These are phyloP conservation scores for Passer domesticus DNA, from an alignment of 2,113 vertebrate species.

Conservation along the genomic window DNA sequence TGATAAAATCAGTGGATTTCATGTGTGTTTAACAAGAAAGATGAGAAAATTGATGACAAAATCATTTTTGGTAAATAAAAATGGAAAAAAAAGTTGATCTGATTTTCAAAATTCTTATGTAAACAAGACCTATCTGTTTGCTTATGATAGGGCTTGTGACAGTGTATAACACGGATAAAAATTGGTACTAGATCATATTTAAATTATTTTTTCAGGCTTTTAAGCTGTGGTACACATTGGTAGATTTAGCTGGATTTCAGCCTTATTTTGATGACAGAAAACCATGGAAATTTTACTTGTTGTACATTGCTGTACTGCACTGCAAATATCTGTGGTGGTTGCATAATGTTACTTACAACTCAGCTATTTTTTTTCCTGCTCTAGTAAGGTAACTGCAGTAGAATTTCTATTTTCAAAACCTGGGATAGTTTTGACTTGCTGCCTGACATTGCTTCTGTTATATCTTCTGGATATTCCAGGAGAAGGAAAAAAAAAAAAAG, in stretches of 20 bases:
- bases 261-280: not conserved
- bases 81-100: rapidly evolving
- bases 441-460: not conserved
- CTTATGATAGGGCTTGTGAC: not conserved
- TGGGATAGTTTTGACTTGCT: not conserved
- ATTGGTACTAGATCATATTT: rapidly evolving
- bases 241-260: not conserved
- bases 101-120: not conserved
- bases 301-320: not conserved
- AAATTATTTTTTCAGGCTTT: not conserved
- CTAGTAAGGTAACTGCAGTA: not conserved
- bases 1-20: not conserved
- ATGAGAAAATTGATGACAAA: not conserved
- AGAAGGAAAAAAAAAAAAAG: not conserved
- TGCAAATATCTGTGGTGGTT: not conserved
- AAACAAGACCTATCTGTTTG: not conserved
- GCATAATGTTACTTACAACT: not conserved
- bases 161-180: not conserved
- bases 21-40: not conserved
- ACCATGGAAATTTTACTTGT: not conserved
- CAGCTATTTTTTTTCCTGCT: not conserved
- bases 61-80: not conserved
- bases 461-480: not conserved
- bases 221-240: not conserved
- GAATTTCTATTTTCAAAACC: not conserved